Base-by-base conservation (phyloP, 1,140 invertebrate species). In the Copidosoma floridanum region DNA sequence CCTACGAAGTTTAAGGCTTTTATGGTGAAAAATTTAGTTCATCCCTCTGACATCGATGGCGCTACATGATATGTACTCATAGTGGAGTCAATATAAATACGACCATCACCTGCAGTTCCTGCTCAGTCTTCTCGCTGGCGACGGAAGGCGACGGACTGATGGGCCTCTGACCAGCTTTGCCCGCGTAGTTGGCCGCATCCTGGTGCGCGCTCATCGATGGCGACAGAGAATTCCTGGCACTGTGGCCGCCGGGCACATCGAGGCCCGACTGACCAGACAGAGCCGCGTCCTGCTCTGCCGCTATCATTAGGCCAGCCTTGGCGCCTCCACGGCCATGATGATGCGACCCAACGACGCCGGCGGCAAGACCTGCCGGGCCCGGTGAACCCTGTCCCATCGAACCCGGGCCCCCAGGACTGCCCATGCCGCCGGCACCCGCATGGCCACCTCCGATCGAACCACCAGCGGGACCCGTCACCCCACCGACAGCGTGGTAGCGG, bases 121-220 rank as follows among this genome's bases (percentile, higher is more conserved):
- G 83, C 73, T 89, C 86, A 18, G 85, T 85, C 70, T 91, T 91
- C 65, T 93, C 90, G 68, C 89, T 92, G 35, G 86, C 84, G 48
- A 91, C 79, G 8, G 91, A 93, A 4, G 91, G 91, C 59, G 90
- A 92, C 8, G 92, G 91, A 67, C 90, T 93, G 27, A 87, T 87
- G 7, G 91, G 91, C 61, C 91, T 81, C 48, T 89, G 87, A 62
- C 91, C 81, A 59, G 87, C 88, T 73, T 86, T 86, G 37, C 26
- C 40, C 20, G 82, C 81, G 67, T 86, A 84, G 37, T 20, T 85
- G 18, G 85, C 73, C 14, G 85, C 85, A 71, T 87, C 86, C 67
- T 85, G 83, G n/a, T 85, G 83, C 50, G 85, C 82, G 51, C 82
- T 84, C 77, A 85, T 87, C 23, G 82, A 84, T 64, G 84, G 85